Conservation (phyloP, 2,888 invertebrate genomes). For the Odontomyia ornata region DNA sequence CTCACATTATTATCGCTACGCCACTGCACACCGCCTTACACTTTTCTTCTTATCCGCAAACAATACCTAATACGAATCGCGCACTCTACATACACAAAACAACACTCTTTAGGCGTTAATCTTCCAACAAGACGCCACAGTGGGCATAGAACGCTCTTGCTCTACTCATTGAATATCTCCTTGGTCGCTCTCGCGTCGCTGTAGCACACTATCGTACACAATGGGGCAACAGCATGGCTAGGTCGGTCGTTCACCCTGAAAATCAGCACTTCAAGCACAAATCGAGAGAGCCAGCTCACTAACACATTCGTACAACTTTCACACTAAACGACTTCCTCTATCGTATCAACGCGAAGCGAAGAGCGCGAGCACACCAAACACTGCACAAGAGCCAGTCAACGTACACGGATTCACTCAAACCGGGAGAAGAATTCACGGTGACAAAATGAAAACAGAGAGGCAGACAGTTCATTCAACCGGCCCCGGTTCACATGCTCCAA, state of each 20-base stretch:
- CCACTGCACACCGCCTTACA: background rate
- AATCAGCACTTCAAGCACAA: constrained; percentile 9
- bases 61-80: background rate
- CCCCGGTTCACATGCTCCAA: background rate
- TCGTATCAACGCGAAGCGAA: background rate
- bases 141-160: constrained; percentile 4
- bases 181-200: background rate
- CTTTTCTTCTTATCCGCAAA: background rate
- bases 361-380: background rate
- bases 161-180: background rate
- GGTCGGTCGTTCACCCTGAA: constrained; percentile 64
- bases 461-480: constrained; percentile 35
- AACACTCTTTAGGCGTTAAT: constrained; percentile 27
- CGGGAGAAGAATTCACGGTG: constrained; percentile 34
- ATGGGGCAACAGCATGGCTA: constrained; percentile 60
- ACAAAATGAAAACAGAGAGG: constrained; percentile 44
- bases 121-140: background rate
- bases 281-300: constrained; percentile 6
- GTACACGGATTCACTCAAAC: background rate
- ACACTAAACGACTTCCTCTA: background rate
- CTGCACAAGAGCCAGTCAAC: constrained; percentile 12
- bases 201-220: constrained; percentile 45
- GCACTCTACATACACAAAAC: background rate
- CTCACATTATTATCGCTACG: background rate
- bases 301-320: background rate